phyloP scores from a whole-genome alignment of 2,113 vertebrate species.

The Cynopterus brachyotis region DNA sequence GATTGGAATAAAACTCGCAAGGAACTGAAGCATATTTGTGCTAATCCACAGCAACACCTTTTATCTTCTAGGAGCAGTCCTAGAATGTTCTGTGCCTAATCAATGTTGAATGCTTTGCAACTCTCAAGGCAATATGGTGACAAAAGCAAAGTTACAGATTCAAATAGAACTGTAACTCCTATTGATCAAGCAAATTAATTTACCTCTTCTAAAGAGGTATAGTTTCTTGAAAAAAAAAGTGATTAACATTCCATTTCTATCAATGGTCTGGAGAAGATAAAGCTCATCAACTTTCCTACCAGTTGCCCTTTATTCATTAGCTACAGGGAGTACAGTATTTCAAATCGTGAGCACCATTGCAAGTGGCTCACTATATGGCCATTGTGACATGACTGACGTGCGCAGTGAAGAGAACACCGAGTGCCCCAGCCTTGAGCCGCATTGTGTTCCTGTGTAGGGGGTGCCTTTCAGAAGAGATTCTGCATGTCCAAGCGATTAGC shows the following conservation, averaged over 20 bases:
- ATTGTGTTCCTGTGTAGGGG: not conserved
- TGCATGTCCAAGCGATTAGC: not conserved
- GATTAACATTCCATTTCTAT: not conserved
- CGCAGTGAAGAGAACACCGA: not conserved
- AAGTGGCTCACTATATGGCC: not conserved
- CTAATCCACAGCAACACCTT: not conserved
- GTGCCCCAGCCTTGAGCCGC: not conserved
- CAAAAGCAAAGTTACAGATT: slow-evolving; percentile 13
- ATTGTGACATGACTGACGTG: not conserved
- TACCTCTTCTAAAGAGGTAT: slow-evolving; percentile 30
- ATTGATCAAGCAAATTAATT: slow-evolving; percentile 27
- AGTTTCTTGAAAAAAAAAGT: not conserved
- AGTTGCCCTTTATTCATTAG: not conserved
- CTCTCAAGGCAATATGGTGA: not conserved
- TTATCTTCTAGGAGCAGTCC: not conserved
- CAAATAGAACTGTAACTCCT: not conserved
- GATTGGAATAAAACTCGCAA: not conserved
- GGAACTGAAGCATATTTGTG: not conserved
- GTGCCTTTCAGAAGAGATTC: not conserved
- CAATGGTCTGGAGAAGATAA: not conserved
- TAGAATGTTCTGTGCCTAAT: slow-evolving; percentile 42
- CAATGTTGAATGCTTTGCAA: not conserved
- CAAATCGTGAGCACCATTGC: not conserved
- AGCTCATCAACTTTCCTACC: not conserved
- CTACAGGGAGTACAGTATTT: not conserved